Evolutionary conservation across 92 coral and sea anemone species (phyloP), one percentile per base, ranked within the genome.

Genomic region (Desmophyllum pertusum): DNA sequence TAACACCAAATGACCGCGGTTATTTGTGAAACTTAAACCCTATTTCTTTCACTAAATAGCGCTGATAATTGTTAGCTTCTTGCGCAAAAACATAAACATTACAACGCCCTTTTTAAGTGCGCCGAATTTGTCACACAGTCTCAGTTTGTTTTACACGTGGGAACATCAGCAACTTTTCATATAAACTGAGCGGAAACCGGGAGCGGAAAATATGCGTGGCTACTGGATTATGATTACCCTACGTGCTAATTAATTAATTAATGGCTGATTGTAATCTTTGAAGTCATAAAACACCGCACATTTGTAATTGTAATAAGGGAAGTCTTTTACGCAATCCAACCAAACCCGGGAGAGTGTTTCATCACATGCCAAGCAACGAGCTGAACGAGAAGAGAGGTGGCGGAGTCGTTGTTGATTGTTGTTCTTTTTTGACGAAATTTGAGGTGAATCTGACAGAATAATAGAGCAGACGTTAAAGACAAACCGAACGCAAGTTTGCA

Each of bases 21-120:
- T 70, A 39, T 35, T 42, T 70, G 51, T 70, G 76, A 70, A 70
- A 70, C 76, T 27, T 42, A 39, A 70, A 14, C 76, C 76, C 35
- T 70, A 52, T 41, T 70, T 23, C 71, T 67, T 17, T 31, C 38
- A 39, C 30, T 70, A 37, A 70, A 70, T 23, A 70, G 73, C 23
- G 10, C 42, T 33, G 73, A 62, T 25, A 70, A 42, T 70, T 42
- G 52, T 39, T 52, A 42, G 52, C 18, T 70, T 42, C 76, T n/a
- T 23, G 30, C 41, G 23, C 7, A 33, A n/a, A 39, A 70, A 42
- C 53, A 70, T 25, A 70, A 67, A 67, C 73, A 67, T 25, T 0
- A 23, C 25, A 36, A 67, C 73, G 42, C 73, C 73, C 73, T 38
- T 35, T 65, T 67, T 8, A 67, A 67, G 45, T 19, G 73, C 33